Conservation (phyloP, 2,888 invertebrate species). For the Agonopterix subpropinquella region DNA sequence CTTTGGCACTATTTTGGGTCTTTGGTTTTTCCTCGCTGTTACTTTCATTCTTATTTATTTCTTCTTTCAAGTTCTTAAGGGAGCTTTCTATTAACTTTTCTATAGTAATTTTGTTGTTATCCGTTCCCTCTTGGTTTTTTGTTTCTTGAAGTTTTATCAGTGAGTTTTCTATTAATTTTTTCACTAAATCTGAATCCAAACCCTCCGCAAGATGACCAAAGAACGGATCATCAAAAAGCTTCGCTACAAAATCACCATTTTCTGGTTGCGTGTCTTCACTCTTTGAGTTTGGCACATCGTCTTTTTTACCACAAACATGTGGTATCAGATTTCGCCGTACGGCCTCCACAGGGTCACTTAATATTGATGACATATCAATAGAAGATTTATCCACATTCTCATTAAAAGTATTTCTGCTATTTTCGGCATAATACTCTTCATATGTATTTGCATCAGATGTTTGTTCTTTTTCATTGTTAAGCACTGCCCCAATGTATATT, state of each 20-base stretch:
- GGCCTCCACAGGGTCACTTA: slow-evolving; percentile 85
- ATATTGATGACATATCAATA: slow-evolving; percentile 70
- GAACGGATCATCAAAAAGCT: slow-evolving; percentile 79
- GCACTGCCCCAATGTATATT: slow-evolving; percentile 64
- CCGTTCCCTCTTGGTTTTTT: slow-evolving; percentile 61
- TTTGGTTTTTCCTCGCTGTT: slow-evolving; percentile 30
- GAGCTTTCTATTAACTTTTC: slow-evolving; percentile 73
- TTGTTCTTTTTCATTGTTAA: slow-evolving; percentile 38
- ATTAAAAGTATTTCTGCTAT: slow-evolving; percentile 21
- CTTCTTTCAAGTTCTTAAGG: slow-evolving; percentile 57
- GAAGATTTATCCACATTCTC: slow-evolving; percentile 15
- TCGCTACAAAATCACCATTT: slow-evolving; percentile 70
- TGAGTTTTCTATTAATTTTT: slow-evolving; percentile 80
- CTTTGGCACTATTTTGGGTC: slow-evolving; percentile 31
- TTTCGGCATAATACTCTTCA: slow-evolving; percentile 58
- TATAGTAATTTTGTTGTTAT: slow-evolving; percentile 56
- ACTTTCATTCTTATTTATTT: slow-evolving; percentile 29
- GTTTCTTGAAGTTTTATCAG: slow-evolving; percentile 76
- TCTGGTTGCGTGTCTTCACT: slow-evolving; percentile 32
- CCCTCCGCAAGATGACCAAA: slow-evolving; percentile 78
- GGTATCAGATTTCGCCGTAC: slow-evolving; percentile 84
- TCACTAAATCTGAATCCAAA: slow-evolving; percentile 76
- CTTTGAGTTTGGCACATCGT: slow-evolving; percentile 19
- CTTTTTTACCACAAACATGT: slow-evolving; percentile 82
- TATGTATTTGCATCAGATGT: slow-evolving; percentile 48